Conservation (phyloP, 2,113 vertebrate genomes). For the Sterna hirundo region DNA sequence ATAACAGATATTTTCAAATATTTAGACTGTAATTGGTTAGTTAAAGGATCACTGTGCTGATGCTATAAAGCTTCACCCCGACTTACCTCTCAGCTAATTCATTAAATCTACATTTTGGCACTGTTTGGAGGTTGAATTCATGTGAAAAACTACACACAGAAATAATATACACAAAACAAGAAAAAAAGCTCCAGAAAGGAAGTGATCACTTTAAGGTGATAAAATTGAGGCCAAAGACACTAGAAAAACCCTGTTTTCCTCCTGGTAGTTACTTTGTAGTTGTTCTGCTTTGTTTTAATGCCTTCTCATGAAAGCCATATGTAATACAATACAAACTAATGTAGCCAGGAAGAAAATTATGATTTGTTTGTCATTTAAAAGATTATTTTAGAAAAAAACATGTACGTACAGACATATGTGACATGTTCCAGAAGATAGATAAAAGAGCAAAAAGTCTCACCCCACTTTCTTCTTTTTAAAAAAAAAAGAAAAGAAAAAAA, state of each 20-base stretch:
- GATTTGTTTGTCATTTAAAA: neutral
- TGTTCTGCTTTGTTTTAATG: conserved; percentile 33
- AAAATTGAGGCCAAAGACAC: conserved; percentile 20
- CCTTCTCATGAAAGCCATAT: neutral
- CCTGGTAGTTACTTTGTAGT: conserved; percentile 46
- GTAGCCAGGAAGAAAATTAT: conserved; percentile 3
- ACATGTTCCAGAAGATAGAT: accelerated
- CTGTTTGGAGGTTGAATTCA: neutral
- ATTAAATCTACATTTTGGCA: neutral
- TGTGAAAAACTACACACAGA: neutral
- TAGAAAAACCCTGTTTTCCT: conserved; percentile 24
- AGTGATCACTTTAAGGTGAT: conserved; percentile 22
- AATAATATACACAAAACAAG: conserved; percentile 33
- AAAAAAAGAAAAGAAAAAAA: neutral
- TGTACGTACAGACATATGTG: neutral
- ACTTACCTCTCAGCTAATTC: neutral
- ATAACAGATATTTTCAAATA: neutral
- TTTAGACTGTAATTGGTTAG: neutral
- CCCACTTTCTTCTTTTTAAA: neutral
- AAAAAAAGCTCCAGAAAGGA: conserved; percentile 26
- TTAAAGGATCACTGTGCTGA: neutral
- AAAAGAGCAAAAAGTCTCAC: neutral
- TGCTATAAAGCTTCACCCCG: neutral
- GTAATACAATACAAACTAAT: neutral
- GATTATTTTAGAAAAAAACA: neutral